A percentile compares a stretch with the other conserved stretches of the same genome.
phyloP scores from a whole-genome alignment of 2,888 invertebrate genomes.

The Helobdella robusta region DNA sequence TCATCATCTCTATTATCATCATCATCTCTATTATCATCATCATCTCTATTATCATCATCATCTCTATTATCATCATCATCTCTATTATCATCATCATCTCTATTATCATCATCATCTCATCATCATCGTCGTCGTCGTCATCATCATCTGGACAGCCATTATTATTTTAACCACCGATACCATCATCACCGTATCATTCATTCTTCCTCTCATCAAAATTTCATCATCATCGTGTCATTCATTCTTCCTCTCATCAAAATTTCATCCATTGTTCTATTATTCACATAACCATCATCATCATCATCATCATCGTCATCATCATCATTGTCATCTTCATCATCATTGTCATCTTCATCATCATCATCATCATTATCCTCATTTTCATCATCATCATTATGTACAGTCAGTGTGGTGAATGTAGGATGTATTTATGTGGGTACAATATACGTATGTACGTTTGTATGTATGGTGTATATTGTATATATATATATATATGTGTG shows the following conservation, averaged over 20 bases:
- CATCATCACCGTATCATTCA: constrained; percentile 2
- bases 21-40: neutral
- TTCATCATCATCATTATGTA: constrained; percentile 1
- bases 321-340: constrained; percentile 16
- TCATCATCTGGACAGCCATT: neutral
- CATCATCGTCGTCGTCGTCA: constrained; percentile 13
- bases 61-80: neutral
- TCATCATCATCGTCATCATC: constrained; percentile 16
- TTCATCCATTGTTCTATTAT: neutral
- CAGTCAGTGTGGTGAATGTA: no score
- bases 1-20: constrained; percentile 1
- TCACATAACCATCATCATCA: constrained; percentile 11
- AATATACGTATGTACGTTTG: no score
- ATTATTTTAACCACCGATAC: neutral
- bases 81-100: constrained; percentile 12
- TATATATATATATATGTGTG: no score
- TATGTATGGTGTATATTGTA: no score
- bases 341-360: constrained; percentile 1
- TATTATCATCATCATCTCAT: constrained; percentile 15
- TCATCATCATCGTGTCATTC: constrained; percentile 8
- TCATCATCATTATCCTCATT: constrained; percentile 11
- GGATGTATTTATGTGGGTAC: no score
- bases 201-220: neutral
- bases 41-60: constrained; percentile 1
- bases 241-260: constrained; percentile 5